Conservation (phyloP, 1,140 invertebrate species). For the Bombus soroeensis region DNA sequence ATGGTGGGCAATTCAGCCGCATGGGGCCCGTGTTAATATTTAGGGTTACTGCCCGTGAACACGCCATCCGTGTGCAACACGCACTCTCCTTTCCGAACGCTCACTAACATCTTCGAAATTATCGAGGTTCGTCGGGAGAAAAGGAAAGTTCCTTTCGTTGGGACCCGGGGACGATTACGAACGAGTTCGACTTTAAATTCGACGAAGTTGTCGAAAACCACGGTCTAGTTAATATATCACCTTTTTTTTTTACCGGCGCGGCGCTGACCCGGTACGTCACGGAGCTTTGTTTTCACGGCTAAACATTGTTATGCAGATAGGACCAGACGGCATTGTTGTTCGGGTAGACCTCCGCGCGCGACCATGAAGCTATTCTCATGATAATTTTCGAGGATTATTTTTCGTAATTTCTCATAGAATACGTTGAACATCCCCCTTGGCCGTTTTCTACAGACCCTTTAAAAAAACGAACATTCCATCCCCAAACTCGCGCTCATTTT, state of each 20-base stretch:
- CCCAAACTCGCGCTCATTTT: background rate
- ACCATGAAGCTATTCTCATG: conserved; percentile 68
- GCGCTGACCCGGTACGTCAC: conserved; percentile 43
- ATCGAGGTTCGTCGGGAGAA: background rate
- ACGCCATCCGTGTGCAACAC: conserved; percentile 75
- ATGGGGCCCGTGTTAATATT: conserved; percentile 76
- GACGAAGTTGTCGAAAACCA: conserved; percentile 62
- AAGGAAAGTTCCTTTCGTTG: no score
- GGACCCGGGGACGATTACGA: conserved; percentile 38
- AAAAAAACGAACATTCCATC: background rate
- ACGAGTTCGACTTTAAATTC: conserved; percentile 49
- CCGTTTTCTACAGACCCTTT: background rate
- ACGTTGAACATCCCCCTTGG: conserved; percentile 63
- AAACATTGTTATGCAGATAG: conserved; percentile 79
- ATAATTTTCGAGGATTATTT: conserved; percentile 76
- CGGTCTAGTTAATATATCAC: conserved; percentile 59
- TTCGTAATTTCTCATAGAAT: conserved; percentile 71
- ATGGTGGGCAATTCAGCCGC: conserved; percentile 72
- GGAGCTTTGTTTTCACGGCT: conserved; percentile 75
- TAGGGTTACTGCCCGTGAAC: conserved; percentile 75
- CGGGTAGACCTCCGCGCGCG: conserved; percentile 50
- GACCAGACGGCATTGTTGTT: conserved; percentile 76
- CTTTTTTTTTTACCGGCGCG: conserved; percentile 33
- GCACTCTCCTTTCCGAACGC: conserved; percentile 56
- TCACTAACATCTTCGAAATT: background rate